Base-by-base conservation (phyloP, 2,797 vertebrate species). In the Melanotaenia boesemani region DNA sequence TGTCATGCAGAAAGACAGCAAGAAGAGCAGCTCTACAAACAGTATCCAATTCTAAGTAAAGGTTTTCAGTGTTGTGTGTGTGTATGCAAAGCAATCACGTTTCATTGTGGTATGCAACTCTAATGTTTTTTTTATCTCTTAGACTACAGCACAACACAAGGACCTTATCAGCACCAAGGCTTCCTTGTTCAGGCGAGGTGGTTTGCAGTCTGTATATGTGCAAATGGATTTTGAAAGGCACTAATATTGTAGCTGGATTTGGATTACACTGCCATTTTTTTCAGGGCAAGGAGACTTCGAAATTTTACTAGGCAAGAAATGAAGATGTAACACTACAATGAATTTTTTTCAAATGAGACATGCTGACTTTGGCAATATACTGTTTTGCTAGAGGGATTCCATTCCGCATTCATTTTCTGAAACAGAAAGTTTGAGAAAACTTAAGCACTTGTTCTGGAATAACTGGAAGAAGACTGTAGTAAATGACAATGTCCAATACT, bases 1-100 rank as follows among this genome's bases (percentile, higher is more conserved):
- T 74, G 78, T 86, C 80, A 86, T 24, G 55, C 16, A 67, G 58
- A 75, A 59, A 67, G 37, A 66, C 63, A 24, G 52, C 63, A 15
- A 18, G 5, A 50, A 66, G 20, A 68, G 10, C 48, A 70, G 58
- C 68, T 75, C 74, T 72, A 76, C 58, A 63, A 70, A 55, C 8
- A 54, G 5, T 36, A 66, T 15, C 57, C 18, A 69, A 41, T 34
- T 32, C 9, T 22, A 24, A 30, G 46, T 28, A 11, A 22, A 2
- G 44, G 39, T 46, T 78, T 28, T 63, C 16, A 57, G 1, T 24
- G 36, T 39, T 61, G 22, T 52, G 22, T 60, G 28, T 32, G 10
- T 55, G 28, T 39, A 20, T 22, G 22, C 8, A 39, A 39, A 13
- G 3, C 37, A 39, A 9, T 13, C 37, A 39, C 12, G 37, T 39